Conservation (phyloP, 1,140 invertebrate species). For the Pachyrhynchus sulphureomaculatus region DNA sequence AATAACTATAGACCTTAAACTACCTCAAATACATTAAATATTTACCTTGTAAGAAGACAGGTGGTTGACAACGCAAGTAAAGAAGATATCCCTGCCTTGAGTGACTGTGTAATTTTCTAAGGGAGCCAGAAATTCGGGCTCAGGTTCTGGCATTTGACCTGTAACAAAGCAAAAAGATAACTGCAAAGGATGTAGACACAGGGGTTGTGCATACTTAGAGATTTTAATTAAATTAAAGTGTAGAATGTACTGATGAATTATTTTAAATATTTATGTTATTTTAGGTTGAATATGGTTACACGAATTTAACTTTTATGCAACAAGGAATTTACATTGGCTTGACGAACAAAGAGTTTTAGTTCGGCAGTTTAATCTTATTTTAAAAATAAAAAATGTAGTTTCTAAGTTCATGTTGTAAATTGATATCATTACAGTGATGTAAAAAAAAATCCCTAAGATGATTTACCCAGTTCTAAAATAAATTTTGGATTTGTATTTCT, state of each 20-base stretch:
- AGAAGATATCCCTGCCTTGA: constrained; percentile 81
- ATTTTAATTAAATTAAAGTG: constrained; percentile 30
- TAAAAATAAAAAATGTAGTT: no score
- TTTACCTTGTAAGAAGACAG: constrained; percentile 79
- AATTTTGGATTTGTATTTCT: no score
- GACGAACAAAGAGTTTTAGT: no score
- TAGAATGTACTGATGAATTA: constrained; percentile 7
- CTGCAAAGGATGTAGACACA: constrained; percentile 36
- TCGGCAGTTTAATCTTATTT: no score
- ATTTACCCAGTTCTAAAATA: no score
- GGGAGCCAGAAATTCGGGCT: constrained; percentile 80
- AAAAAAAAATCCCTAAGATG: no score
- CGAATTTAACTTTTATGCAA: no score
- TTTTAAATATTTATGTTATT: constrained; percentile 11
- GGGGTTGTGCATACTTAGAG: constrained; percentile 21
- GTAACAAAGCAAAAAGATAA: constrained; percentile 47
- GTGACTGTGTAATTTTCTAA: constrained; percentile 85
- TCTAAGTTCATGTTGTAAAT: no score
- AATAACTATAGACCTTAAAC: background rate
- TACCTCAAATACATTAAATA: constrained; percentile 18
- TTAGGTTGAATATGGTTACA: no score
- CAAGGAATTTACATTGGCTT: no score
- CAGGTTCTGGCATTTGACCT: constrained; percentile 53
- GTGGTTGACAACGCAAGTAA: constrained; percentile 88
- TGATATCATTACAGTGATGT: no score